A percentile compares a stretch with the other conserved stretches of the same genome.
Conservation (phyloP, 37 sponge, comb jelly and placozoan genomes). For the Chondrosia reniformis region DNA sequence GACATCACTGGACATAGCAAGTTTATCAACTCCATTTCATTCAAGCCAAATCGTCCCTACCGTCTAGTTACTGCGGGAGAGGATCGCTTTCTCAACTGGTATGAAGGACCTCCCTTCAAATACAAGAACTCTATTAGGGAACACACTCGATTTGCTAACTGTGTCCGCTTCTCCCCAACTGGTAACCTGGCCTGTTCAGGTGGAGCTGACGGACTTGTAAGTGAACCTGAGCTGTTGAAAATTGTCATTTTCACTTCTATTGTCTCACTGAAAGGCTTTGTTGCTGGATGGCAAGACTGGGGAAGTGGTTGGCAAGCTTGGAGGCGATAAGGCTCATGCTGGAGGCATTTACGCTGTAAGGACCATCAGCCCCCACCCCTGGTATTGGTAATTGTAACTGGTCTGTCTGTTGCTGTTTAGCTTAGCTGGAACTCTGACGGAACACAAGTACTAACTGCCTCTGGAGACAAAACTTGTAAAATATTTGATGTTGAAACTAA, state of each 20-base stretch:
- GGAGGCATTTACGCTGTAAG: conserved; percentile 84
- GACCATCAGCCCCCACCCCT: background rate
- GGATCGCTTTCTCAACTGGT: conserved; percentile 62
- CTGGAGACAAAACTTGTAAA: conserved; percentile 94
- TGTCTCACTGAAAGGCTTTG: too few species aligned
- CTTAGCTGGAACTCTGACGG: conserved; percentile 81
- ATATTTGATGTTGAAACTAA: conserved; percentile 90
- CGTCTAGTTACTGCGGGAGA: conserved; percentile 89
- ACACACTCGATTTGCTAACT: conserved; percentile 81
- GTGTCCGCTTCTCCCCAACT: conserved; percentile 79
- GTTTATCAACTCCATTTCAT: conserved; percentile 76
- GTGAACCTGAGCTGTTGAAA: background rate
- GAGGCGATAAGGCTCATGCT: conserved; percentile 80
- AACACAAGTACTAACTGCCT: conserved; percentile 86
- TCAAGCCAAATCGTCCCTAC: conserved; percentile 81
- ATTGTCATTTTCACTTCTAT: too few species aligned
- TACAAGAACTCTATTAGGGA: conserved; percentile 60
- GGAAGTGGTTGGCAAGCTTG: conserved; percentile 67
- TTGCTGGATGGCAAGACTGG: conserved; percentile 87
- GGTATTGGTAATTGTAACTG: conserved; percentile 13
- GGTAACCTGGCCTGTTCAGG: conserved; percentile 84
- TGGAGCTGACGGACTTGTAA: conserved; percentile 78
- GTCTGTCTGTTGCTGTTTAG: conserved; percentile 11
- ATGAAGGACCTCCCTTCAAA: conserved; percentile 92
- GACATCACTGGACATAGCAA: conserved; percentile 82